A percentile compares a stretch with the other conserved stretches of the same genome.
These are phyloP conservation scores for Nettapus auritus DNA, from an alignment of 2,113 vertebrate genomes.

Conservation along the genomic window DNA sequence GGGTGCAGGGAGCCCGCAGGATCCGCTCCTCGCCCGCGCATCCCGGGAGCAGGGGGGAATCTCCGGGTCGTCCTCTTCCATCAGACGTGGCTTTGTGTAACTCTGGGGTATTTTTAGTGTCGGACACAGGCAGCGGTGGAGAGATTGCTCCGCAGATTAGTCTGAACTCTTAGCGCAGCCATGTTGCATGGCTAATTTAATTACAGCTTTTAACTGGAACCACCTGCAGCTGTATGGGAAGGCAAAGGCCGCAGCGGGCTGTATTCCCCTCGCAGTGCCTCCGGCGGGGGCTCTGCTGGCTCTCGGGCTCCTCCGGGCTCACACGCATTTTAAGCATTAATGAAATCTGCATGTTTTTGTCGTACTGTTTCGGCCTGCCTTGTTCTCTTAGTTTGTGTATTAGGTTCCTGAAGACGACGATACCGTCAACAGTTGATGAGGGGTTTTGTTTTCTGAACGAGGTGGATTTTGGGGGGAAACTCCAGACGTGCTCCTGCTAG, in stretches of 20 bases:
- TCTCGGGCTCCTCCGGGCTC: neutral
- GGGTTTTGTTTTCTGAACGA: neutral
- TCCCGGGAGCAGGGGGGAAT: neutral
- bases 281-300: neutral
- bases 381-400: neutral
- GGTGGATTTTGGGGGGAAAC: no score
- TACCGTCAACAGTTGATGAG: neutral
- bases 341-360: neutral
- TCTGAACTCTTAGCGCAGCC: neutral
- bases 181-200: slow-evolving; percentile 23
- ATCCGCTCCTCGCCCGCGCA: neutral
- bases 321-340: neutral
- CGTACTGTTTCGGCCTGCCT: neutral
- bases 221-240: neutral
- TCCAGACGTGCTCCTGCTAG: neutral
- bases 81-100: neutral
- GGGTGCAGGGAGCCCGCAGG: neutral
- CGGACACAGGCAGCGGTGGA: neutral
- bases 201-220: slow-evolving; percentile 54
- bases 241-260: neutral
- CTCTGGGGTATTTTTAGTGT: neutral
- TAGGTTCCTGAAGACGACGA: neutral
- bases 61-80: neutral
- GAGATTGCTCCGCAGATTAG: neutral
- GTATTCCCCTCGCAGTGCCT: neutral